Base-by-base conservation (phyloP, 2,888 invertebrate species). In the Hesperia comma region DNA sequence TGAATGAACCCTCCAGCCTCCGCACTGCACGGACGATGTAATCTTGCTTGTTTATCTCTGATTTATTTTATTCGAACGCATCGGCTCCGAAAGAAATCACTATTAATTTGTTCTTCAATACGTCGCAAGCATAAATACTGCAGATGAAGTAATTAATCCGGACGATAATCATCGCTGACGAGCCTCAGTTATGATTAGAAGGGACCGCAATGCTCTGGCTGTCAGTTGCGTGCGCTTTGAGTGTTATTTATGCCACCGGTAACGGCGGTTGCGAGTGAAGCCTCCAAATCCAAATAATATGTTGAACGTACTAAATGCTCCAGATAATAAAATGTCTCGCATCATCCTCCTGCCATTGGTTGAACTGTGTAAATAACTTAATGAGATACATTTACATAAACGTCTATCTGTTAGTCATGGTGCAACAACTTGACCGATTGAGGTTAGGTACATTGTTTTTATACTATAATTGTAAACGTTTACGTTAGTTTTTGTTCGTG, bases 11-110 rank as follows among this genome's bases (percentile, higher is more conserved):
- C 83, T 85, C 68, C 26, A 26, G 26, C 26, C 26, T 26, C 26
- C 26, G 5, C 5, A 71, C 67, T 68, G 69, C 71, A 76, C 77
- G 79, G 77, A 75, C 72, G 74, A 80, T 79, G 81, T 85, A 84
- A 88, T 88, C 88, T 84, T 78, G 82, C 86, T 85, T 90, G 88
- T 88, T 91, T 90, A 90, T 90, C 89, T 87, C 89, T 87, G 89
- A 91, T 90, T 91, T 90, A 90, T 90, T 90, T 89, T 87, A 90
- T 90, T 85, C 84, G 81, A 80, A 85, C 82, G 83, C 85, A 85
- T 89, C 85, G 81, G 82, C 81, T 86, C 83, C 81, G 87, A 88
- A 89, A 79, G 77, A 79, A 87, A 85, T 87, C 85, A 80, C 88
- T 87, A 87, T 88, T 90, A 89, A 90, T 91, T 91, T 88, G 89